Percentiles rank a stretch among this genome's conserved stretches.
Evolutionary conservation across 2,113 vertebrate genomes (phyloP).

Genomic region (Tympanuchus pallidicinctus): DNA sequence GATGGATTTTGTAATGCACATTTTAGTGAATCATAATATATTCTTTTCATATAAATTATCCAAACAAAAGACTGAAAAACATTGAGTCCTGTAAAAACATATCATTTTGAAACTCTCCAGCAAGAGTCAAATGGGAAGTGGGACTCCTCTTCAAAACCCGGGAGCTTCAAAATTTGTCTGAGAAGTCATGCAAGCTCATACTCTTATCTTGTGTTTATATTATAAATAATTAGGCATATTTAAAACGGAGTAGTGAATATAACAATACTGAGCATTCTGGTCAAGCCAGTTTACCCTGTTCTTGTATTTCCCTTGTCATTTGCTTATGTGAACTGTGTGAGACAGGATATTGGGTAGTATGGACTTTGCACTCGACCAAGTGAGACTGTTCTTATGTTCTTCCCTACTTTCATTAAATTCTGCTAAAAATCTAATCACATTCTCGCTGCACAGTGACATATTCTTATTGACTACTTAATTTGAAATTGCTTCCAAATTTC

Average conservation of each 20-base stretch:
- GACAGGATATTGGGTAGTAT: background rate
- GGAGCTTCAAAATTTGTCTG: background rate
- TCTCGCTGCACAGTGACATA: slow-evolving; percentile 3
- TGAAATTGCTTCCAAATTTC: slow-evolving; percentile 27
- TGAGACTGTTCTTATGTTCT: background rate
- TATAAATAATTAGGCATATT: background rate
- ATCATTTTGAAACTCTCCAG: background rate
- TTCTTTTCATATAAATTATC: background rate
- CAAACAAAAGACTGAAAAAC: background rate
- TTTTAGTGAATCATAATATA: background rate
- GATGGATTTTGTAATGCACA: background rate
- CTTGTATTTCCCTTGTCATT: background rate
- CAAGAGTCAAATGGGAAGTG: background rate
- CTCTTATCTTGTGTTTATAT: background rate
- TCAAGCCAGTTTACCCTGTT: background rate
- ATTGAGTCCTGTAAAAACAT: background rate
- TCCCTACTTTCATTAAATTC: background rate
- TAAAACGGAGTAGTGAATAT: background rate
- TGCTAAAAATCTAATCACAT: slow-evolving; percentile 36
- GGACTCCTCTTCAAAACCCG: background rate
- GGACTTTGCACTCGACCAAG: background rate
- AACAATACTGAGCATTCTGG: background rate
- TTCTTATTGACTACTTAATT: slow-evolving; percentile 45
- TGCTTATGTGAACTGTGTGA: background rate
- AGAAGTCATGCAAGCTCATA: background rate